These are phyloP conservation scores for Mylabris phalerata DNA, from an alignment of 1,140 invertebrate genomes.

Conservation along the genomic window DNA sequence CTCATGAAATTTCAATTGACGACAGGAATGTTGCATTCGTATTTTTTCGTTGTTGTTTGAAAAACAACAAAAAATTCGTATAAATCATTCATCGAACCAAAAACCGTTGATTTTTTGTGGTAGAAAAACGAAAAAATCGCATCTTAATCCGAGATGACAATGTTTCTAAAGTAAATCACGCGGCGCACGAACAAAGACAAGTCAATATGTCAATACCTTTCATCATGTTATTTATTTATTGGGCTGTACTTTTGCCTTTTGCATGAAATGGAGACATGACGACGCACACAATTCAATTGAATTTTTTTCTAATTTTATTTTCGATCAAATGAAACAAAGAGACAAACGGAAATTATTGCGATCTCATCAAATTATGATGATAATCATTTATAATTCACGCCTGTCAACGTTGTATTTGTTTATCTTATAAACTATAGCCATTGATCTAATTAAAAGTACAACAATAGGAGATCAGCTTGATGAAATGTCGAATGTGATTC, in stretches of 20 bases:
- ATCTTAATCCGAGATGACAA: background rate
- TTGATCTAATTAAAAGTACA: conserved; percentile 10
- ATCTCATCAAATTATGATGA: too few relatives aligned
- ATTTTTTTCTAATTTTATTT: too few relatives aligned
- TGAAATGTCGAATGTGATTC: conserved; percentile 2
- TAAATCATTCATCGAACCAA: too few relatives aligned
- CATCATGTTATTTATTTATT: conserved; percentile 13
- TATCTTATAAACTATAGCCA: conserved; percentile 2
- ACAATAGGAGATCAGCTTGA: background rate
- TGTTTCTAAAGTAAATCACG: conserved; percentile 16
- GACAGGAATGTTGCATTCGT: too few relatives aligned
- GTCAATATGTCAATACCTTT: conserved; percentile 20
- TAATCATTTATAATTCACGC: too few relatives aligned
- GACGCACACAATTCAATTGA: background rate
- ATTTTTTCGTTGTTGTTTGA: too few relatives aligned
- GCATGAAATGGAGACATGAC: conserved; percentile 12
- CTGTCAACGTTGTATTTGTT: background rate
- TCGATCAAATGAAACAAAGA: too few relatives aligned
- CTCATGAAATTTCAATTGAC: too few relatives aligned
- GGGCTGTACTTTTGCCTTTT: conserved; percentile 6
- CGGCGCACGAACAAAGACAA: conserved; percentile 17
- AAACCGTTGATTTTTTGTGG: background rate
- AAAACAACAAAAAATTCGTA: too few relatives aligned
- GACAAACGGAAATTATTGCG: too few relatives aligned
- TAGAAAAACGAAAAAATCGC: conserved; percentile 1